Conservation (phyloP, 2,888 invertebrate species). For the Scotopteryx bipunctaria region DNA sequence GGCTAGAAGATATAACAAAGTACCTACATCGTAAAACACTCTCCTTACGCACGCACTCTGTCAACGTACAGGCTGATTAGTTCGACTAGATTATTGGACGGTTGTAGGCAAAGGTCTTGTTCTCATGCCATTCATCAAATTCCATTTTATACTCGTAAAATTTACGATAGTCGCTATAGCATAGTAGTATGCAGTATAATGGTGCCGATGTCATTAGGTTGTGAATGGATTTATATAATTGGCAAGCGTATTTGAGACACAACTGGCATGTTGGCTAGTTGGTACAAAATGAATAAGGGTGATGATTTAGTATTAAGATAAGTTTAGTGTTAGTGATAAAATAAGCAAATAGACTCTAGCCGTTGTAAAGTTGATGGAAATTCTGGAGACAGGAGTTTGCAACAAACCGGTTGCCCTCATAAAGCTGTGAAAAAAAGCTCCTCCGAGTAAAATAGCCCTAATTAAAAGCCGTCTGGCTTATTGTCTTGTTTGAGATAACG, state of each 20-base stretch:
- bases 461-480: conserved; percentile 26
- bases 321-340: too few species aligned
- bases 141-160: conserved; percentile 4
- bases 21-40: conserved; percentile 38
- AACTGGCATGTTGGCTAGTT: neutral
- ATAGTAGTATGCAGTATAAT: neutral
- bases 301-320: too few species aligned
- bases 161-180: neutral
- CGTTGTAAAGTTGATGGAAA: neutral
- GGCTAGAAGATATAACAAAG: conserved; percentile 26
- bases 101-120: conserved; percentile 23
- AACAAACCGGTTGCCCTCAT: conserved; percentile 1
- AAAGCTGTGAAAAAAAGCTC: conserved; percentile 8
- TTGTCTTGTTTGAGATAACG: conserved; percentile 38
- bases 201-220: conserved; percentile 5
- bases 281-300: neutral
- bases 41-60: conserved; percentile 36
- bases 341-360: too few species aligned
- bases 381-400: neutral
- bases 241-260: neutral
- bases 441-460: conserved; percentile 14
- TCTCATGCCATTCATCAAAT: conserved; percentile 23
- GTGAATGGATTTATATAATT: neutral
- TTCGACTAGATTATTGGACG: conserved; percentile 23
- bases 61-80: conserved; percentile 37